These are phyloP conservation scores for Fregata magnificens DNA, from an alignment of 2,113 vertebrate genomes.

Conservation along the genomic window DNA sequence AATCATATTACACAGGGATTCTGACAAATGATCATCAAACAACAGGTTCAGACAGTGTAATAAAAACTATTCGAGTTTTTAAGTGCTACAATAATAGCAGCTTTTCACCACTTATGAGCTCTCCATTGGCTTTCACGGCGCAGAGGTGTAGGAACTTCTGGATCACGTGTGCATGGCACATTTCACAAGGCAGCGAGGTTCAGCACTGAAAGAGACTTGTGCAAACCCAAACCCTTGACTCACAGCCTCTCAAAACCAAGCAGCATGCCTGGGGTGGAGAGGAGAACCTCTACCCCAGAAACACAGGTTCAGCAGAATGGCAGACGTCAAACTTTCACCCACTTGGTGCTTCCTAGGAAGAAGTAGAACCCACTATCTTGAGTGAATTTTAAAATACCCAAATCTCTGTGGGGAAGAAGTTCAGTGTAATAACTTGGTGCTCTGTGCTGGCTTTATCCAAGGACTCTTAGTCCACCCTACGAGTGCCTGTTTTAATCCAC, in stretches of 20 bases:
- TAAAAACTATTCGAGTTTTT: not conserved
- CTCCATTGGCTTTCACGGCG: not conserved
- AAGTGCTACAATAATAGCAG: not conserved
- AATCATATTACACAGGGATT: not conserved
- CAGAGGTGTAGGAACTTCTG: not conserved
- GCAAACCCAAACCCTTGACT: not conserved
- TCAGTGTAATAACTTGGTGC: not conserved
- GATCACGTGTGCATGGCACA: not conserved
- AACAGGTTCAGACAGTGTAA: not conserved
- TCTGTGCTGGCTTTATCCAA: not conserved
- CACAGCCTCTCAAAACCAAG: not conserved
- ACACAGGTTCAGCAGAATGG: not conserved
- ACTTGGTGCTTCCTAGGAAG: not conserved
- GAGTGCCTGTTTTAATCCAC: not conserved
- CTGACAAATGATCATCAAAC: not conserved
- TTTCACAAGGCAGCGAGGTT: not conserved
- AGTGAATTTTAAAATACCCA: not conserved
- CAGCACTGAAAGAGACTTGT: not conserved
- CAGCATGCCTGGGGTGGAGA: not conserved
- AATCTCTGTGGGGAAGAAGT: not conserved
- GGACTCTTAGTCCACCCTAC: not conserved
- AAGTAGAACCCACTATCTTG: accelerated
- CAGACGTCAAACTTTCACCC: not conserved
- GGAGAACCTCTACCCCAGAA: not conserved
- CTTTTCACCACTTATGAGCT: not conserved